Evolutionary conservation across 2,797 vertebrate species (phyloP).

Genomic region (Liparis tanakae): DNA sequence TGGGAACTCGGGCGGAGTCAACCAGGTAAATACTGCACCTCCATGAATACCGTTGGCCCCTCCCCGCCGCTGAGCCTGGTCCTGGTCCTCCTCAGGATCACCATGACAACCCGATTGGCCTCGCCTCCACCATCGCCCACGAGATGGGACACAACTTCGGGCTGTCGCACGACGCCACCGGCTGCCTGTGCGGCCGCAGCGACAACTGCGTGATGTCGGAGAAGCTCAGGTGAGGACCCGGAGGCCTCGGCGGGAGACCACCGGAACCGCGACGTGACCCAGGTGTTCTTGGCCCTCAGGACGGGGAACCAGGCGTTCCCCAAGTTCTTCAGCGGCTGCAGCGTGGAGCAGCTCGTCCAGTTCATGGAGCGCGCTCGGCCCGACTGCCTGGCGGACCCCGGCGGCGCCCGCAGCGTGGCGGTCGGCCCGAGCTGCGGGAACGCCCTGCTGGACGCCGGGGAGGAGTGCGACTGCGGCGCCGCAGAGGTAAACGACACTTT

Average conservation of each 20-base stretch:
- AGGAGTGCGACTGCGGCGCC: slow-evolving; percentile 92
- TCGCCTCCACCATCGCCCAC: slow-evolving; percentile 92
- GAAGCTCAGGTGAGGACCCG: slow-evolving; percentile 79
- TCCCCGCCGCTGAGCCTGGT: no score
- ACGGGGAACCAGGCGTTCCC: slow-evolving; percentile 77
- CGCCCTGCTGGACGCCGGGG: slow-evolving; percentile 87
- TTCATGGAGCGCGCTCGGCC: slow-evolving; percentile 83
- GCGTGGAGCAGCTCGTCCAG: slow-evolving; percentile 80
- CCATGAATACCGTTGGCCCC: no score
- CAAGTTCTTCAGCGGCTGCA: slow-evolving; percentile 89
- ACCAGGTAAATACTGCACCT: slow-evolving; percentile 78
- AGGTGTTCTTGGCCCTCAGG: slow-evolving; percentile 60
- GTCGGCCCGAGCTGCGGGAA: slow-evolving; percentile 87
- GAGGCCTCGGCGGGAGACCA: no score
- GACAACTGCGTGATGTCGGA: slow-evolving; percentile 89
- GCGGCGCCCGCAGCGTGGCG: slow-evolving; percentile 61
- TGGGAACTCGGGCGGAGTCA: slow-evolving; percentile 85
- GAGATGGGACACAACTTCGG: slow-evolving; percentile 97
- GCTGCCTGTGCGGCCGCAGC: slow-evolving; percentile 80
- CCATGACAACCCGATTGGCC: slow-evolving; percentile 78
- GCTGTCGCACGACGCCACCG: slow-evolving; percentile 85
- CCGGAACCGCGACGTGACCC: no score
- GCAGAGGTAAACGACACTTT: slow-evolving; percentile 76
- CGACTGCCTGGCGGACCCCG: slow-evolving; percentile 82
- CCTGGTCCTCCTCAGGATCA: slow-evolving; percentile 87